These are phyloP conservation scores for Phaethon lepturus DNA, from an alignment of 2,113 vertebrate species.

Conservation along the genomic window DNA sequence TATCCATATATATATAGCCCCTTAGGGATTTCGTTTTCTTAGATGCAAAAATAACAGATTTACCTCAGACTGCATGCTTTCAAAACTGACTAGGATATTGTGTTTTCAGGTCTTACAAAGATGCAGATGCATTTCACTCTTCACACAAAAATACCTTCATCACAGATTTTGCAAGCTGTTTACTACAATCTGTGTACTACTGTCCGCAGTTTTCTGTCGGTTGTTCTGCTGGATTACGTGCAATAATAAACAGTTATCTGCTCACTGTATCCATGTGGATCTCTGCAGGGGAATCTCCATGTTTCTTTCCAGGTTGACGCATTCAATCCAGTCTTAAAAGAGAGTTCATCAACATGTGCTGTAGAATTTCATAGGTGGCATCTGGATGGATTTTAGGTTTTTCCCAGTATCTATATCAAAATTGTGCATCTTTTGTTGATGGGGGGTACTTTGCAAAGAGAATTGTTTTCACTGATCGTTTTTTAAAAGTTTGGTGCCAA, in stretches of 20 bases:
- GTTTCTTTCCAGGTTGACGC: not conserved
- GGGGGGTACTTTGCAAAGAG: not conserved
- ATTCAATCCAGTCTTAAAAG: not conserved
- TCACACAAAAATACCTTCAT: slow-evolving; percentile 53
- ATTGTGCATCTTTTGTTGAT: accelerated
- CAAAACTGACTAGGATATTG: slow-evolving; percentile 54
- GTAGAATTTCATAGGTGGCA: not conserved
- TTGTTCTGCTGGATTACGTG: slow-evolving; percentile 75
- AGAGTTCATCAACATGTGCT: not conserved
- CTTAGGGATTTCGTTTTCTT: slow-evolving; percentile 55
- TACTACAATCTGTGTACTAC: slow-evolving; percentile 55
- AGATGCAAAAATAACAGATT: slow-evolving; percentile 63
- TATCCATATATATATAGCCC: slow-evolving; percentile 3
- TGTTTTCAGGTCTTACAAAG: slow-evolving; percentile 72
- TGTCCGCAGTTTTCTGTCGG: slow-evolving; percentile 57
- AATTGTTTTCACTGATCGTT: not conserved
- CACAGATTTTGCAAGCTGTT: slow-evolving; percentile 63
- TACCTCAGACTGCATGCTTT: slow-evolving; percentile 74
- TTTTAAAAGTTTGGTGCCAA: not conserved
- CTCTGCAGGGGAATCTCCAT: not conserved
- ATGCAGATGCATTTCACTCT: slow-evolving; percentile 51
- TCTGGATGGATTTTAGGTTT: not conserved
- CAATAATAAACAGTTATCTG: slow-evolving; percentile 77
- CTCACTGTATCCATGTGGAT: slow-evolving; percentile 53
- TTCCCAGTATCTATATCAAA: not conserved